Evolutionary conservation across 1,140 invertebrate genomes (phyloP).

Genomic region (Drosophila serrata): DNA sequence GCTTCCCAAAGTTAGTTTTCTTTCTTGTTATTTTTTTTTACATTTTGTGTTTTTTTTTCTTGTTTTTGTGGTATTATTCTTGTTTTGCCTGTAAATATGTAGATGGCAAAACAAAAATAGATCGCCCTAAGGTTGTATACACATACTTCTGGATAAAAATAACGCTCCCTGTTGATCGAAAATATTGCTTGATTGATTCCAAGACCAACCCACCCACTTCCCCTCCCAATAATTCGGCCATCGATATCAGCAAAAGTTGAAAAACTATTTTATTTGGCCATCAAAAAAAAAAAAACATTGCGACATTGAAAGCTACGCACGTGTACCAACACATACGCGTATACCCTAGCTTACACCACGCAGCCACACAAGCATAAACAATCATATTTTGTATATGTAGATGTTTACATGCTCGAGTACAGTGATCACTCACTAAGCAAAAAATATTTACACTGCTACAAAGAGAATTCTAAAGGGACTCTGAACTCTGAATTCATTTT

Average conservation of each 20-base stretch:
- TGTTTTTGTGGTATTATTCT: neutral
- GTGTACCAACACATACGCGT: constrained; percentile 30
- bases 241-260: constrained; percentile 35
- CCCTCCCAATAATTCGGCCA: constrained; percentile 12
- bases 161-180: constrained; percentile 3
- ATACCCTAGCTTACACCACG: constrained; percentile 9
- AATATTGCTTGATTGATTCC: constrained; percentile 39
- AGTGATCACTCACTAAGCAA: neutral
- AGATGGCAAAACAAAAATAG: constrained; percentile 35
- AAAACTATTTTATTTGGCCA: constrained; percentile 34
- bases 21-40: neutral
- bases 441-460: neutral
- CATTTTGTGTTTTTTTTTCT: neutral
- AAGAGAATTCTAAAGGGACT: too few relatives aligned
- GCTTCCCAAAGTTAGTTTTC: too few relatives aligned
- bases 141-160: constrained; percentile 20
- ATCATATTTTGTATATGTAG: constrained; percentile 12
- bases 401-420: constrained; percentile 25
- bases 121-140: constrained; percentile 14
- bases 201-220: neutral
- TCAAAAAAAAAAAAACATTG: constrained; percentile 15
- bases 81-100: constrained; percentile 10
- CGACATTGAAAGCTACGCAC: constrained; percentile 47
- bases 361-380: constrained; percentile 2
- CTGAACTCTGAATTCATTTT: neutral